phyloP scores from a whole-genome alignment of 1,140 invertebrate genomes.

The Aricia agestis region DNA sequence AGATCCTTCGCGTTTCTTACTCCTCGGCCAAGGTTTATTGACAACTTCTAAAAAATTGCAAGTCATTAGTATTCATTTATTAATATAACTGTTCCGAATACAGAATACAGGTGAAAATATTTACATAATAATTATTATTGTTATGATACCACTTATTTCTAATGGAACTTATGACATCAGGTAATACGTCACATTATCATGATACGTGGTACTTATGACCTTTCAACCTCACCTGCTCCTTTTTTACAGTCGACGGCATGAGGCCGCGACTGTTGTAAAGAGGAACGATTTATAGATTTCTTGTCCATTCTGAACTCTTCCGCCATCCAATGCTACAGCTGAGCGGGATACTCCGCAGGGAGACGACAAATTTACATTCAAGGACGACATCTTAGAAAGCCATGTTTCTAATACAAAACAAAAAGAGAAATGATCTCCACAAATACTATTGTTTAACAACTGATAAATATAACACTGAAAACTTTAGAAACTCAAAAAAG shows the following conservation, averaged over 20 bases:
- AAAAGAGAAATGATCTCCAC: conserved; percentile 68
- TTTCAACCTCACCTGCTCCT: conserved; percentile 78
- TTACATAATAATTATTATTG: not conserved
- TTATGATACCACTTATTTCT: not conserved
- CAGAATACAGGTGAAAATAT: not conserved
- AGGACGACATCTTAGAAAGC: conserved; percentile 87
- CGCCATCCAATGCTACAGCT: conserved; percentile 63
- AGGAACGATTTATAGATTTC: conserved; percentile 79
- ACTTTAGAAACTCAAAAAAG: conserved; percentile 57
- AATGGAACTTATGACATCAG: not conserved
- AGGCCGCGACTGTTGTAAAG: conserved; percentile 79
- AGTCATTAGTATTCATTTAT: conserved; percentile 15
- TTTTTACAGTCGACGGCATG: conserved; percentile 81
- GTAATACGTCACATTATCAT: not conserved
- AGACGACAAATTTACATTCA: conserved; percentile 80
- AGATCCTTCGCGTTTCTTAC: conserved; percentile 80
- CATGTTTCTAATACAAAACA: conserved; percentile 82
- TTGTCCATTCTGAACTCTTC: conserved; percentile 84
- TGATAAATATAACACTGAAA: conserved; percentile 62
- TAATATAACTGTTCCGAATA: not conserved
- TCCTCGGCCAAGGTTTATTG: conserved; percentile 80
- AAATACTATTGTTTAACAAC: conserved; percentile 48
- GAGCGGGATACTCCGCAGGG: conserved; percentile 80
- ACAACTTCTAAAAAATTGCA: conserved; percentile 45
- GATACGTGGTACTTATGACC: conserved; percentile 11